Evolutionary conservation across 2,113 vertebrate species (phyloP), one percentile per base, ranked within the genome.

Genomic region (Oceanites oceanicus): DNA sequence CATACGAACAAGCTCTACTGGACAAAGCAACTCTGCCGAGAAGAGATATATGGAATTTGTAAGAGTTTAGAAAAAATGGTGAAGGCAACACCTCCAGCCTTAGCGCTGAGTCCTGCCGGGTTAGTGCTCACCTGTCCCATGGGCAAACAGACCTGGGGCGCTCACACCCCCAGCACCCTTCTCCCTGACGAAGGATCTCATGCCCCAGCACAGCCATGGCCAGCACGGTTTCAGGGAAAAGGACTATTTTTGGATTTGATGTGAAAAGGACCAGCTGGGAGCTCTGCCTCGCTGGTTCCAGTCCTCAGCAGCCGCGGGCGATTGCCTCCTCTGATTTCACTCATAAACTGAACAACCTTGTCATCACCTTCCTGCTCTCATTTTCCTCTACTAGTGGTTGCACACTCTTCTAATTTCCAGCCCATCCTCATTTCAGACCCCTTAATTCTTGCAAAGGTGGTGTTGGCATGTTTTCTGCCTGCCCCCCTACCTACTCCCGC

Each of bases 141-240:
- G 62, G 72, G 40, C 44, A 25, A 21, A 21, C 38, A 38, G 38
- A 38, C 10, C 38, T 38, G 38, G 38, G 38, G 8, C 38, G 38
- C 38, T 38, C 38, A 38, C 38, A 38, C 15, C 17, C 13, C 19
- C 27, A 3, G 29, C 50, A 45, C 19, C 67, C 44, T 55, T 18
- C 29, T 65, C 49, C 9, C 0, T 1, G 11, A 45, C 11, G 13
- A 84, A 29, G 18, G 20, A 26, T 55, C 3, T 1, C 4, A 0
- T 9, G 49, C 11, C 10, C 38, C 70, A 16, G 29, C 13, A 11
- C 2, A 1, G 71, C 21, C 49, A 20, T 4, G 4, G 72, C 47
- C 92, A 56, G 63, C 50, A 19, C 0, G 2, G 47, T 62, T 40
- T 71, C 29, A 34, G 59, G 29, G 15, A 9, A 40, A 80, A 61